Percentiles rank a stretch among this genome's conserved stretches.
Conservation (phyloP, 2,113 vertebrate species). For the Tylochromis polylepis region DNA sequence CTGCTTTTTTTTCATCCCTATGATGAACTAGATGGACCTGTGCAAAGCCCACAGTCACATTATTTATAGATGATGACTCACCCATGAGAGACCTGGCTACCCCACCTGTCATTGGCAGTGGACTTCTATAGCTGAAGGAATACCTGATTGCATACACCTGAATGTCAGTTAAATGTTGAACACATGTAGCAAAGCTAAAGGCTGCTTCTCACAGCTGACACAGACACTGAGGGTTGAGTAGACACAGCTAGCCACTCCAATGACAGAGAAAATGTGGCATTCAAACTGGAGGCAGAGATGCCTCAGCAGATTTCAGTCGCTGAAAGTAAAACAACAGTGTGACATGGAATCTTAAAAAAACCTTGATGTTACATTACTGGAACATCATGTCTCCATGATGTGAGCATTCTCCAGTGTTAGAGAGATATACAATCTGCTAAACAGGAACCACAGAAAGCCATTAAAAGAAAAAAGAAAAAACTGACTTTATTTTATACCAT, state of each 20-base stretch:
- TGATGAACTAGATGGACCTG: slow-evolving; percentile 45
- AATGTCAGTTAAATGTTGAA: background rate
- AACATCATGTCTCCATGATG: background rate
- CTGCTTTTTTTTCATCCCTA: slow-evolving; percentile 23
- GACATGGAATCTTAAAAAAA: slow-evolving; percentile 15
- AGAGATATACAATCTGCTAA: background rate
- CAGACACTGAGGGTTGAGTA: background rate
- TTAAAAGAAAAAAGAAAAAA: background rate
- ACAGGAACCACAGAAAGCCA: background rate
- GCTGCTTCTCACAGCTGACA: background rate
- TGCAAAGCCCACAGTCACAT: slow-evolving; percentile 32
- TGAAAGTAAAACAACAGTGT: slow-evolving; percentile 4
- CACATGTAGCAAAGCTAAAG: background rate
- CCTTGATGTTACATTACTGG: background rate
- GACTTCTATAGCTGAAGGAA: background rate
- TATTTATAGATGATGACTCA: slow-evolving; percentile 66
- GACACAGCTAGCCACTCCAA: background rate
- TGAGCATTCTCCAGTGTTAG: background rate
- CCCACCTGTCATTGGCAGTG: slow-evolving; percentile 1
- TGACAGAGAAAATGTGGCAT: background rate
- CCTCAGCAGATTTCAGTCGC: slow-evolving; percentile 26
- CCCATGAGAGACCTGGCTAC: slow-evolving; percentile 30
- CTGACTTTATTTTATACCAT: background rate
- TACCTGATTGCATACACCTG: background rate
- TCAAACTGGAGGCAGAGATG: background rate